phyloP scores from a whole-genome alignment of 2,797 vertebrate genomes.

The Margarornis squamiger region DNA sequence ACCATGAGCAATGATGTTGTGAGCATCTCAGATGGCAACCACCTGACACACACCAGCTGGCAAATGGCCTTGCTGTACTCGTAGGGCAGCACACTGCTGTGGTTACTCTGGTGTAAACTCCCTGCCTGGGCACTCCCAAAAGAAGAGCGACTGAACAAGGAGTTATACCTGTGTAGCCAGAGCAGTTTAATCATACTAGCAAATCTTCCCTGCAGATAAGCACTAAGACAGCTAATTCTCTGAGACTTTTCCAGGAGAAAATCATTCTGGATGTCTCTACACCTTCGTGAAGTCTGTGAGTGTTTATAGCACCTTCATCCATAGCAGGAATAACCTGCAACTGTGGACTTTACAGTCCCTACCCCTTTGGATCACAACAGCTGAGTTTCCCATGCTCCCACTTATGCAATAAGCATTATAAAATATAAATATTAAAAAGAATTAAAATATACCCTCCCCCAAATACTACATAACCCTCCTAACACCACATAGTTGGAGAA shows the following conservation, averaged over 20 bases:
- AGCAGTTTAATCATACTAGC: background rate
- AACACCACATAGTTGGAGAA: background rate
- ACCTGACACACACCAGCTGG: conserved; percentile 30
- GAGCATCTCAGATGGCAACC: conserved; percentile 17
- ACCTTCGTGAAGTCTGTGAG: background rate
- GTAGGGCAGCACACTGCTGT: background rate
- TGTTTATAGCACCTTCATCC: background rate
- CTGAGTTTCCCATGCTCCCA: background rate
- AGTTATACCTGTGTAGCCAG: background rate
- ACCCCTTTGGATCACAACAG: background rate
- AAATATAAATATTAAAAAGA: background rate
- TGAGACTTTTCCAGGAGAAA: background rate
- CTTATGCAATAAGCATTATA: background rate
- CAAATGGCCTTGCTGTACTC: background rate
- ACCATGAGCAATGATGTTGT: background rate
- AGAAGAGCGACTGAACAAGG: background rate
- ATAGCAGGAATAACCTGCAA: background rate
- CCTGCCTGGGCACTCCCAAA: background rate
- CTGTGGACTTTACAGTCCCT: background rate
- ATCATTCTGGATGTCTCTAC: background rate
- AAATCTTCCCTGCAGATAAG: background rate
- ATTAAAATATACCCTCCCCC: background rate
- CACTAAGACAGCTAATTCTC: background rate
- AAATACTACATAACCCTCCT: background rate
- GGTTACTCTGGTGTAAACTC: background rate